Evolutionary conservation across 2,797 vertebrate species (phyloP).

Genomic region (Sus cebifrons): DNA sequence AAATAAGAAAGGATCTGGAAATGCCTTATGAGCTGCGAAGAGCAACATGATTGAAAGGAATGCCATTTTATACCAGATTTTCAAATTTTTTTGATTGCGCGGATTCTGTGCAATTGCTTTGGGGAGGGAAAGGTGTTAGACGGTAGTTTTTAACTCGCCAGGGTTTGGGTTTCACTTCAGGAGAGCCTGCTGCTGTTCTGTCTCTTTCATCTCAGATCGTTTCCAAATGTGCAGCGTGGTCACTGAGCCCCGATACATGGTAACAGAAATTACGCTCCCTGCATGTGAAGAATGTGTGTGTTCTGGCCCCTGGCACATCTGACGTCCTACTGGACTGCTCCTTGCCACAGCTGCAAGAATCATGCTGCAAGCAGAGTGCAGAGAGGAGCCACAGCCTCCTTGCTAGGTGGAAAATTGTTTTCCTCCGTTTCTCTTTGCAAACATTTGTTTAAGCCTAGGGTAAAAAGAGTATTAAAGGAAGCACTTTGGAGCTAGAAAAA

Average conservation of each 20-base stretch:
- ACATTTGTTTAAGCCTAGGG: conserved; percentile 9
- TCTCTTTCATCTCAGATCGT: conserved; percentile 63
- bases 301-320: not conserved
- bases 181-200: conserved; percentile 22
- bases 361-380: not conserved
- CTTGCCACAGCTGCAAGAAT: not conserved
- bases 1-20: conserved; percentile 11
- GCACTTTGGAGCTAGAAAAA: not conserved
- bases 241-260: not conserved
- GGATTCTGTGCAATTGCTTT: conserved; percentile 57
- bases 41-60: conserved; percentile 29
- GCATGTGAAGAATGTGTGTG: not conserved
- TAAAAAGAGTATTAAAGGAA: not conserved
- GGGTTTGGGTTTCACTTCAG: conserved; percentile 61
- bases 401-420: not conserved
- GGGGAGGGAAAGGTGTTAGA: conserved; percentile 34
- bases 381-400: not conserved
- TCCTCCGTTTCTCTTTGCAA: conserved; percentile 48
- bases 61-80: not conserved
- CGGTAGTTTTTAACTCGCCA: conserved; percentile 59
- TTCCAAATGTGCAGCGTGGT: conserved; percentile 7
- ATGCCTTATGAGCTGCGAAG: conserved; percentile 31
- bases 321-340: not conserved
- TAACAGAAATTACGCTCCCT: not conserved
- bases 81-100: conserved; percentile 28